Base-by-base conservation (phyloP, 2,113 vertebrate species). In the Porphyrio hochstetteri region DNA sequence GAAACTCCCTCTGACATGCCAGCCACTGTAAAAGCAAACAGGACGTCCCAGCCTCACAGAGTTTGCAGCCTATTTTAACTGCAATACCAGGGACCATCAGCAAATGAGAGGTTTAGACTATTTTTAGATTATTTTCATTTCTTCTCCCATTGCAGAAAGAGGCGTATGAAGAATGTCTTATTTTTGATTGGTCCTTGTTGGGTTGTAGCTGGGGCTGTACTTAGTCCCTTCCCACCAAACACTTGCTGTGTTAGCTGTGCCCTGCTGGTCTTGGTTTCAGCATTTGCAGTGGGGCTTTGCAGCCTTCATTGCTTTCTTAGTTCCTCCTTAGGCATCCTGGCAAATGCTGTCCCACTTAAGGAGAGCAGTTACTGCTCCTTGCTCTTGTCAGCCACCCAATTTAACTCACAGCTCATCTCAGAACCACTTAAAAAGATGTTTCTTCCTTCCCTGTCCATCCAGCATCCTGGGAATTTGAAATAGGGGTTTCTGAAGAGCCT, bases 51-150 rank as follows among this genome's bases (percentile, higher is more conserved):
- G 50, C 16, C 50, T 36, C 10, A 7, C 46, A 56, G 82, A 64
- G 53, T 55, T 71, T 12, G 4, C 33, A 79, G 81, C 50, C 48
- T 80, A 2, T 90, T 83, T 94, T 80, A 86, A 63, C 23, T 72
- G 25, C 11, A 31, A 33, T 59, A 56, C 48, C 1, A 14, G 46
- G 69, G 18, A 55, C 40, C 38, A 60, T 59, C 44, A 82, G 31
- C 23, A 82, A 60, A 67, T 5, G 8, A 85, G 46, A 82, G 5
- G 17, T 77, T 74, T 81, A n/a, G 67, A 38, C 44, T 60, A 9
- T 63, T 95, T 88, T 88, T 70, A 72, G 74, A 50, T 64, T 13
- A 59, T 56, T 92, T 93, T 91, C 3, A 48, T 69, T 61, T 86
- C 56, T 77, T 72, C 25, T 74, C 56, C 68, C 20, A 19, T 15